Base-by-base conservation (phyloP, 2,888 invertebrate genomes). In the Chelonus formosanus region DNA sequence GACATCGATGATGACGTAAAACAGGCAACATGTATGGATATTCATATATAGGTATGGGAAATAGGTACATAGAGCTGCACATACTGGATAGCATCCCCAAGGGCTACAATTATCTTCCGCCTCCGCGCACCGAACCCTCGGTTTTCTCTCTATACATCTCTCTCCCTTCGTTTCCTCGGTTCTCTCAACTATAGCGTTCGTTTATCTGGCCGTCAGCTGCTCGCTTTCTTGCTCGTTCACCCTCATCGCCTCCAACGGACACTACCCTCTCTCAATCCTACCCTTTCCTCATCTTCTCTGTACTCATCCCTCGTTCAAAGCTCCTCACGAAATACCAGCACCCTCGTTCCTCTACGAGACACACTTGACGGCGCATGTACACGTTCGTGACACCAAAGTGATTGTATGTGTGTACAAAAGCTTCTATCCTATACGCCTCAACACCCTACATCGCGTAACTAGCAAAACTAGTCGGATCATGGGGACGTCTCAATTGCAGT, bases 101-200 rank as follows among this genome's bases (percentile, higher is more conserved):
- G 70, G 69, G 68, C 70, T 67, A 76, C 83, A 80, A 86, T 87
- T 87, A 87, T 86, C 87, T 87, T 87, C 87, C 87, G 86, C 87
- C 87, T 85, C 86, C 84, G 84, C 86, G 86, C 86, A 87, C 85
- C 84, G 84, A 85, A 85, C 85, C 85, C 85, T 84, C 84, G 83
- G 70, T 73, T 59, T 50, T 68, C 68, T 68, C 67, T 67, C 67
- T 63, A 61, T 58, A 58, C 54, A 66, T 69, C 67, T 70, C 70
- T 70, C 73, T 72, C 69, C 69, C 66, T 57, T 67, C 70, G 55
- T 47, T 66, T 61, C 63, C 71, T 67, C 75, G 72, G 68, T 71
- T 74, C 74, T 73, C 70, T 71, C 67, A 71, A 67, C 69, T 75
- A 74, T 63, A 60, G 54, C 63, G 57, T 67, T 58, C 70, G 60